Evolutionary conservation across 2,888 invertebrate genomes (phyloP).

Genomic region (Piscicola geometra): DNA sequence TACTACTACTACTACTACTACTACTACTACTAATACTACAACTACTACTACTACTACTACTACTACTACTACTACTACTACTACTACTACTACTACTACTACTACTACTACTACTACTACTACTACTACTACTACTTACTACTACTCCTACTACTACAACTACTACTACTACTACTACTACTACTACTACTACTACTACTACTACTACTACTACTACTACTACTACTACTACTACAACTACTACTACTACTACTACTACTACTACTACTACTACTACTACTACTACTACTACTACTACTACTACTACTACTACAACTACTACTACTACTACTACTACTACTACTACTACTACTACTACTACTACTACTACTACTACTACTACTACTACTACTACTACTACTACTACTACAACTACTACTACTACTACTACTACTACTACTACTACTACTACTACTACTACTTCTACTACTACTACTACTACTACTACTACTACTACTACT

Average conservation of each 20-base stretch:
- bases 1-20: constrained; percentile 24
- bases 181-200: constrained; percentile 7
- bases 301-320: constrained; percentile 25
- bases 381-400: constrained; percentile 27
- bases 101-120: constrained; percentile 24
- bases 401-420: constrained; percentile 25
- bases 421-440: constrained; percentile 26
- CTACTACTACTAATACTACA: constrained; percentile 19
- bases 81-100: constrained; percentile 24
- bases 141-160: constrained; percentile 13
- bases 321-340: constrained; percentile 27
- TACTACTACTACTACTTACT: constrained; percentile 20
- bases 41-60: constrained; percentile 24
- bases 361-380: constrained; percentile 26
- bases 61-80: constrained; percentile 22
- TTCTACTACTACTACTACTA: constrained; percentile 28
- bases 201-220: constrained; percentile 11
- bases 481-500: constrained; percentile 29
- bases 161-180: constrained; percentile 19
- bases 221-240: constrained; percentile 1
- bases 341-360: constrained; percentile 27
- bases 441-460: constrained; percentile 27
- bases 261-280: constrained; percentile 11
- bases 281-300: constrained; percentile 15
- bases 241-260: constrained; percentile 13